Evolutionary conservation across 2,797 vertebrate species (phyloP).

Genomic region (Paratrypauchen microcephalus): DNA sequence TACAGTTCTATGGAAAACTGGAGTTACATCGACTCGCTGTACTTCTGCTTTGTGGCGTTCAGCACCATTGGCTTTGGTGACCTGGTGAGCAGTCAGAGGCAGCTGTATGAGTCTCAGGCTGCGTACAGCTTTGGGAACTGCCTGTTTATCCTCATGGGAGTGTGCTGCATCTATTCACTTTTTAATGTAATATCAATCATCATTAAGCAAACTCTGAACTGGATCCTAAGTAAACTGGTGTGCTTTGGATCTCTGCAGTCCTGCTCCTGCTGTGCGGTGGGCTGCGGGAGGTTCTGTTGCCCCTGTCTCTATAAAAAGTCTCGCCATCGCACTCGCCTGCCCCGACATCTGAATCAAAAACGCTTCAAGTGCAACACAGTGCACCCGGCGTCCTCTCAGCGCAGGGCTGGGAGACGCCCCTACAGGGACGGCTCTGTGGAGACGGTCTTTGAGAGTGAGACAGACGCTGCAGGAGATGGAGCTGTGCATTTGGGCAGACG

Average conservation of each 20-base stretch:
- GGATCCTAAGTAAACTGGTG: conserved; percentile 77
- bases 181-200: conserved; percentile 84
- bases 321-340: conserved; percentile 41
- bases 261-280: conserved; percentile 59
- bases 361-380: conserved; percentile 73
- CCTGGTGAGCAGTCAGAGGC: conserved; percentile 80
- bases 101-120: conserved; percentile 74
- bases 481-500: conserved; percentile 68
- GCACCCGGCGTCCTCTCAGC: conserved; percentile 65
- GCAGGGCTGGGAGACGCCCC: conserved; percentile 48
- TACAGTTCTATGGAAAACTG: conserved; percentile 82
- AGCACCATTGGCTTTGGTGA: conserved; percentile 85
- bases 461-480: conserved; percentile 67
- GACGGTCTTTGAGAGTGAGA: conserved; percentile 80
- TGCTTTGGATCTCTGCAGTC: conserved; percentile 48
- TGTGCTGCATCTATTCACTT: conserved; percentile 84
- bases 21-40: conserved; percentile 82
- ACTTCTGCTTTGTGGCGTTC: conserved; percentile 85
- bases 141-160: conserved; percentile 82
- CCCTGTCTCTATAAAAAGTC: conserved; percentile 60
- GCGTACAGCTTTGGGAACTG: conserved; percentile 80
- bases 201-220: conserved; percentile 84
- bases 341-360: conserved; percentile 54
- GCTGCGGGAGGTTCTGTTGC: conserved; percentile 64
- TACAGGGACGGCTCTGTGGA: conserved; percentile 76